Conservation (phyloP, 2,797 vertebrate species). For the Falco peregrinus region DNA sequence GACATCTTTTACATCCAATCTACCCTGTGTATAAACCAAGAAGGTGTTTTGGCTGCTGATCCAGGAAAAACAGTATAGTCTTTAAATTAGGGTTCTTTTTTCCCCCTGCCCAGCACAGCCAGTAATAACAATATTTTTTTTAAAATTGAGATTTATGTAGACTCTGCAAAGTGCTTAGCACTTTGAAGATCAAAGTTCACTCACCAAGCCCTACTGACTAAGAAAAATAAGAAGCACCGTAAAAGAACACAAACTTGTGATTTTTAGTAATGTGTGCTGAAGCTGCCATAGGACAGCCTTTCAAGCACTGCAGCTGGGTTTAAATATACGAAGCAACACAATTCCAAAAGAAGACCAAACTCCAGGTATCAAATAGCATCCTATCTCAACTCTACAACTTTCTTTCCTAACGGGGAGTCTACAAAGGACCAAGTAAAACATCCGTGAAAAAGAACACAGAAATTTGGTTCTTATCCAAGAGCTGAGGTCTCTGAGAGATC, state of each 20-base stretch:
- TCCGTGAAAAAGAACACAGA: neutral
- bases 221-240: neutral
- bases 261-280: neutral
- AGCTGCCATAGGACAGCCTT: neutral
- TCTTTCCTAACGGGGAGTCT: neutral
- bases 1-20: neutral
- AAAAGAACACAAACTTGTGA: neutral
- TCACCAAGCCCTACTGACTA: neutral
- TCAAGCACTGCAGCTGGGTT: neutral
- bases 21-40: neutral
- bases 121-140: neutral
- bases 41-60: neutral
- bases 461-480: neutral
- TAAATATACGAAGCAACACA: neutral
- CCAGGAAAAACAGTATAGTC: neutral
- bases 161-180: neutral
- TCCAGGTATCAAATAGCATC: neutral
- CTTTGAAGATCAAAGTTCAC: neutral
- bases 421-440: neutral
- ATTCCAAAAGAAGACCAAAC: neutral
- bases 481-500: neutral
- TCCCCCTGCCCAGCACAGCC: neutral
- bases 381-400: neutral
- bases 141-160: neutral
- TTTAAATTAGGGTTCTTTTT: neutral